Conservation (phyloP, 2,888 invertebrate genomes). For the Cephonodes hylas region DNA sequence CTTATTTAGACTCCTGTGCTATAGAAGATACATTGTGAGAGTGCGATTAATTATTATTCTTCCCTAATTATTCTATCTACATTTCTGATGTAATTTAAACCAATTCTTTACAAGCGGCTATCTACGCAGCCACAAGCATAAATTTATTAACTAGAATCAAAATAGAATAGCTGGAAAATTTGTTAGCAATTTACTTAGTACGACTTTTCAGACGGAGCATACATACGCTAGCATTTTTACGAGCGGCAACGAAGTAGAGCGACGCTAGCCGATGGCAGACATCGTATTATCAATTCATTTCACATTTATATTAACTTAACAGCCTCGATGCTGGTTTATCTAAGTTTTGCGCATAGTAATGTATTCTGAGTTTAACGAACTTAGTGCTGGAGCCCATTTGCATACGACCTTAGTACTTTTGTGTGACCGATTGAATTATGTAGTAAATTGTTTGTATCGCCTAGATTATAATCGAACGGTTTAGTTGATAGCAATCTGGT, state of each 20-base stretch:
- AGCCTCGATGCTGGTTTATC: constrained; percentile 34
- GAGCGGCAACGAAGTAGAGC: not conserved
- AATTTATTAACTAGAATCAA: not conserved
- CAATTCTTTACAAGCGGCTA: too few relatives aligned
- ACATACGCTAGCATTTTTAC: constrained; percentile 11
- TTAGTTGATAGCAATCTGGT: not conserved
- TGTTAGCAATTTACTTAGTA: not conserved
- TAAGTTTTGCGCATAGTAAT: constrained; percentile 40
- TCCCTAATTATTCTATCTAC: too few relatives aligned
- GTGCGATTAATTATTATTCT: too few relatives aligned
- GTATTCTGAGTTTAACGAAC: constrained; percentile 27
- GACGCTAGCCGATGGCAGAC: constrained; percentile 14
- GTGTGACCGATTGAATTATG: constrained; percentile 12
- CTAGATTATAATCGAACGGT: not conserved
- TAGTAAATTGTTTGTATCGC: not conserved
- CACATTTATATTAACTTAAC: constrained; percentile 27
- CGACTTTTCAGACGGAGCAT: not conserved
- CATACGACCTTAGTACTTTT: constrained; percentile 42
- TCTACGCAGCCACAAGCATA: not conserved
- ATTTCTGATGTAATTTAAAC: too few relatives aligned
- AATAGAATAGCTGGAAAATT: not conserved
- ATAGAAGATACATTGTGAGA: too few relatives aligned
- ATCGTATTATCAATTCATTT: constrained; percentile 20
- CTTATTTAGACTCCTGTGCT: too few relatives aligned
- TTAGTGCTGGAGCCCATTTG: constrained; percentile 38